Conservation (phyloP, 2,797 vertebrate species). For the Centropyge bicolor region DNA sequence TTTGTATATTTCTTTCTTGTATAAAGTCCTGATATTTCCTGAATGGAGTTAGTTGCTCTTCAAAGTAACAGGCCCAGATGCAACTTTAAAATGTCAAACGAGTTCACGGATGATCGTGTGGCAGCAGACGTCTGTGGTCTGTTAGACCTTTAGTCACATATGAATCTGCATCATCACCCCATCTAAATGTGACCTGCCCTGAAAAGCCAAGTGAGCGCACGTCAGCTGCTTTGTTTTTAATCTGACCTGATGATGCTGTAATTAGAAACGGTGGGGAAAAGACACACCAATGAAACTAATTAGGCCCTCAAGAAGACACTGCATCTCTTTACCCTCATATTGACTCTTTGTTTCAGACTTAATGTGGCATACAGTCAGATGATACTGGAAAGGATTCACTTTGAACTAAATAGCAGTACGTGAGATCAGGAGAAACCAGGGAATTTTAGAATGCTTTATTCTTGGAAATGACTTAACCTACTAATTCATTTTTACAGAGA, state of each 20-base stretch:
- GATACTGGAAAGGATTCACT: constrained; percentile 49
- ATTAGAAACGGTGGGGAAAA: constrained; percentile 71
- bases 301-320: constrained; percentile 45
- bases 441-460: background rate
- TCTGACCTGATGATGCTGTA: constrained; percentile 21
- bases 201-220: background rate
- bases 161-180: background rate
- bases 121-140: too few relatives aligned
- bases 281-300: constrained; percentile 63
- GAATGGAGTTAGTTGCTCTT: background rate
- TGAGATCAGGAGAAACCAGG: background rate
- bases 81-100: background rate
- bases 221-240: constrained; percentile 44
- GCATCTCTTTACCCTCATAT: constrained; percentile 58
- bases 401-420: background rate
- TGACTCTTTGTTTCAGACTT: constrained; percentile 68
- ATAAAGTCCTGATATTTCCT: background rate
- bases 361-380: constrained; percentile 81
- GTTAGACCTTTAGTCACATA: background rate
- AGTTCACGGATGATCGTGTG: background rate
- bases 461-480: background rate
- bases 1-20: background rate
- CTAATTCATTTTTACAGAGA: background rate
- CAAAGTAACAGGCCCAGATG: background rate
- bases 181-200: background rate